phyloP scores from a whole-genome alignment of 2,797 vertebrate species.

The Acanthornis magna region DNA sequence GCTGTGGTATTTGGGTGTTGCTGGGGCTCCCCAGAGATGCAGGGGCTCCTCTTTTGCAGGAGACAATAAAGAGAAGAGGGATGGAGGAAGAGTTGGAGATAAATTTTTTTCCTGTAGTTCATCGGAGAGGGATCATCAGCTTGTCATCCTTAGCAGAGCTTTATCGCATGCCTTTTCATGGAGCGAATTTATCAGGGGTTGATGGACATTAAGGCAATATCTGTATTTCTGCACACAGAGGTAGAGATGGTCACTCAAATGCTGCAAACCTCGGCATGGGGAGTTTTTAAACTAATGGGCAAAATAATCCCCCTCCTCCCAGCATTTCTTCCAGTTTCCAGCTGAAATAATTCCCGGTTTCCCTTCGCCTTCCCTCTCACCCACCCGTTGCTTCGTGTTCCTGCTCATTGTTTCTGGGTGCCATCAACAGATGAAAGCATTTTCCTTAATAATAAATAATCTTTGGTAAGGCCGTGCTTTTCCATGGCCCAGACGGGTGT shows the following conservation, averaged over 20 bases:
- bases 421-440: conserved; percentile 39
- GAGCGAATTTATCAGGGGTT: neutral
- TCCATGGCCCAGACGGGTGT: neutral
- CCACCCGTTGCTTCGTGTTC: conserved; percentile 15
- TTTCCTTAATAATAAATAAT: conserved; percentile 31
- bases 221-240: neutral
- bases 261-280: rapidly evolving
- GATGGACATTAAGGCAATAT: neutral
- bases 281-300: neutral
- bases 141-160: neutral
- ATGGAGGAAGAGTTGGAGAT: neutral
- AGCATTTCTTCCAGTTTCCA: neutral
- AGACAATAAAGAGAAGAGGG: neutral
- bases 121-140: neutral
- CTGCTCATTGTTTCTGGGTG: conserved; percentile 53
- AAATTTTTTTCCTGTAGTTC: neutral
- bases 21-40: neutral
- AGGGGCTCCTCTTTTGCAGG: neutral
- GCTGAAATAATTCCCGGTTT: conserved; percentile 8
- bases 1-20: rapidly evolving
- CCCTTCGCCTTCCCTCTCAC: conserved; percentile 17
- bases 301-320: neutral
- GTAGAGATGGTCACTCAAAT: neutral
- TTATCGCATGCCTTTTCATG: neutral
- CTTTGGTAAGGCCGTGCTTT: neutral